These are phyloP conservation scores for Tetramorium bicarinatum DNA, from an alignment of 2,888 invertebrate genomes.

Conservation along the genomic window DNA sequence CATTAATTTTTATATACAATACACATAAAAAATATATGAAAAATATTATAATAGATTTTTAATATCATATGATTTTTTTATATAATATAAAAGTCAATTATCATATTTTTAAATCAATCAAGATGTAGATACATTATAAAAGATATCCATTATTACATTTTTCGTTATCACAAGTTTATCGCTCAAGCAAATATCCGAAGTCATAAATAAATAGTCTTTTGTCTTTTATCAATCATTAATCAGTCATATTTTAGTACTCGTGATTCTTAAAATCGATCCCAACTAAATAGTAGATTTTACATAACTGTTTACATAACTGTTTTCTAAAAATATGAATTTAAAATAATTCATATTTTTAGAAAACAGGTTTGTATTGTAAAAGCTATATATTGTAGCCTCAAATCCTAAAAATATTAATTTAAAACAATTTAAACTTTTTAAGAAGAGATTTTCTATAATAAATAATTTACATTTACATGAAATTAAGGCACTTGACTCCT, in stretches of 20 bases:
- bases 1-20: background rate
- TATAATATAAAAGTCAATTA: background rate
- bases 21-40: too few species aligned
- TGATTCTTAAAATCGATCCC: background rate
- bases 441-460: background rate
- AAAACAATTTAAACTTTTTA: background rate
- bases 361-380: too few species aligned
- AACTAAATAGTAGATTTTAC: background rate
- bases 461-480: background rate
- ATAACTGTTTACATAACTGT: too few species aligned
- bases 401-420: conserved; percentile 15
- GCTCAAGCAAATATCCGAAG: background rate
- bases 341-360: too few species aligned
- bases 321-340: too few species aligned
- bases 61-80: background rate
- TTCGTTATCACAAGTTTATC: background rate
- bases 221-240: background rate
- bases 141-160: background rate
- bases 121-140: background rate
- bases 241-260: background rate
- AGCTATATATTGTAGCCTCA: background rate
- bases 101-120: too few species aligned
- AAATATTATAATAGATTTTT: background rate
- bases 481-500: background rate
- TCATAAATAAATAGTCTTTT: background rate